These are phyloP conservation scores for Poeciliopsis turrubarensis DNA, from an alignment of 2,113 vertebrate species.

Conservation along the genomic window DNA sequence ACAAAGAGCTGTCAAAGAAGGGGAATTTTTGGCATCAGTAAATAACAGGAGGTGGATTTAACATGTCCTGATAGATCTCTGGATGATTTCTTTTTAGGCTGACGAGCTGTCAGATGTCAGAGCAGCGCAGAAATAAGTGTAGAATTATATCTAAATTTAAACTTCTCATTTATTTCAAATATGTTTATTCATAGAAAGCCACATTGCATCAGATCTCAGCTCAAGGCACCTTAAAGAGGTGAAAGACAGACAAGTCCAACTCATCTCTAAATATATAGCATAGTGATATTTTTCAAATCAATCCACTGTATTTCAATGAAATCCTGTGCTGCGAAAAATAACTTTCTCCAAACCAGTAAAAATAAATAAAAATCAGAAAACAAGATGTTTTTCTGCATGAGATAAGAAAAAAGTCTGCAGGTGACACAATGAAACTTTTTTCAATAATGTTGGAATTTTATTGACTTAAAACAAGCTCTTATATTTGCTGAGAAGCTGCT, in stretches of 20 bases:
- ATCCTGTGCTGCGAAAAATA: not conserved
- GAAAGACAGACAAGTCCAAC: not conserved
- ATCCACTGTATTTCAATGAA: not conserved
- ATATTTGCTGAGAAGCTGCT: no score
- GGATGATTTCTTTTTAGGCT: conserved; percentile 20
- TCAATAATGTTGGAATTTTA: no score
- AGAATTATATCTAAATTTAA: not conserved
- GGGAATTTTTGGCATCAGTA: conserved; percentile 14
- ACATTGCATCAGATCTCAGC: not conserved
- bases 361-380: no score
- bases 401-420: no score
- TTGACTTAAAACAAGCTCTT: no score
- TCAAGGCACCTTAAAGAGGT: not conserved
- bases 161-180: no score
- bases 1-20: not conserved
- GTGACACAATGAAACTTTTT: no score
- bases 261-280: not conserved
- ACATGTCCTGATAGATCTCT: conserved; percentile 28
- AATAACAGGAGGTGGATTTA: conserved; percentile 31
- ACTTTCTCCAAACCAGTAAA: no score
- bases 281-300: not conserved
- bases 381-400: no score
- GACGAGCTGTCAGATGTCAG: conserved; percentile 42
- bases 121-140: conserved; percentile 29
- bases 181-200: no score